Percentiles rank a stretch among this genome's conserved stretches.
Conservation (phyloP, 2,888 invertebrate species). For the Nasonia oneida region DNA sequence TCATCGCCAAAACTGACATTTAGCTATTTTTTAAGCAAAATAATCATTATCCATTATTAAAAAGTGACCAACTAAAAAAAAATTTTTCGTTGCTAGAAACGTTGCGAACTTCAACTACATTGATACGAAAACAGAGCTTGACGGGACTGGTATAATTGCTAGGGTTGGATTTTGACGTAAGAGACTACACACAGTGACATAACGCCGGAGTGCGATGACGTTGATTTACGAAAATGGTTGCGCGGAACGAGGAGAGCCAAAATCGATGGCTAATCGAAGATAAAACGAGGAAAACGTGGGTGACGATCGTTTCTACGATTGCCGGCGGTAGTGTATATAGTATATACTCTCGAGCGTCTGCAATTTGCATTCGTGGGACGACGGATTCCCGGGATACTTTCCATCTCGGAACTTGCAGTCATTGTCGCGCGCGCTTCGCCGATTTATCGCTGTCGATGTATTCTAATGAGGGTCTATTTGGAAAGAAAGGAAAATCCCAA, state of each 20-base stretch:
- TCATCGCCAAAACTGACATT: too few species aligned
- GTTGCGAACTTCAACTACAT: too few species aligned
- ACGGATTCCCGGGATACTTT: constrained; percentile 6
- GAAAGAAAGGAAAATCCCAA: not conserved
- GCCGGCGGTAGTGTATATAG: not conserved
- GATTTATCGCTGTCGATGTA: constrained; percentile 23
- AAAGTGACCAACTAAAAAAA: too few species aligned
- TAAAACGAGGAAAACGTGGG: constrained; percentile 15
- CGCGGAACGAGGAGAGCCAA: not conserved
- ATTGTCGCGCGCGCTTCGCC: not conserved
- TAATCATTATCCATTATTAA: too few species aligned
- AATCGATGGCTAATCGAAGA: not conserved
- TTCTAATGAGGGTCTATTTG: constrained; percentile 17
- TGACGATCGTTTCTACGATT: not conserved
- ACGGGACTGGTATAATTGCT: not conserved
- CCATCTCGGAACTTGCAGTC: not conserved
- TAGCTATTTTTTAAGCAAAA: too few species aligned
- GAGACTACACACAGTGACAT: not conserved
- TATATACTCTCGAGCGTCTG: not conserved
- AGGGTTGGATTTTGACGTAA: not conserved
- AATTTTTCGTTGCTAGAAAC: too few species aligned
- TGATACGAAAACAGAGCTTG: not conserved
- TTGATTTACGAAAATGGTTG: not conserved
- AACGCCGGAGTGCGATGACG: not conserved
- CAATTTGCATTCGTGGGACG: constrained; percentile 44